phyloP scores from a whole-genome alignment of 1,140 invertebrate species.

The Ceratina japonica region DNA sequence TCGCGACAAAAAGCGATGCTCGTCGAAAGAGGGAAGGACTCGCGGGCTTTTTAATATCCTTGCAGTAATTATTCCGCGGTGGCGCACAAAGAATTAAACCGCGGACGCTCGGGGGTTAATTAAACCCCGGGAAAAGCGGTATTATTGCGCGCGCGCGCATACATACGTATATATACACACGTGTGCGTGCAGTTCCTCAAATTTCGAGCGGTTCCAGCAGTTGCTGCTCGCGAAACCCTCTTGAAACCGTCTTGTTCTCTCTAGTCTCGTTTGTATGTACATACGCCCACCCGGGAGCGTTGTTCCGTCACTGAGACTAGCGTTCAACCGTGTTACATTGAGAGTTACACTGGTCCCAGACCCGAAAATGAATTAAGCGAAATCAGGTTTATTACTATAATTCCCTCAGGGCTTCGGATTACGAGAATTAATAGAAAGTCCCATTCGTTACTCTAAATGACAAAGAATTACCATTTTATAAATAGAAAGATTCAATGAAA shows the following conservation, averaged over 20 bases:
- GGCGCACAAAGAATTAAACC: constrained; percentile 33
- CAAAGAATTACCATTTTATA: too few species aligned
- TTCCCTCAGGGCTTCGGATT: not conserved
- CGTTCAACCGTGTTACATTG: not conserved
- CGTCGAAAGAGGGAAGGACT: not conserved
- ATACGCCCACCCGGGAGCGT: not conserved
- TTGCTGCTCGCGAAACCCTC: not conserved
- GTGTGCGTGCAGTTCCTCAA: constrained; percentile 20
- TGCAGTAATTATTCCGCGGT: constrained; percentile 53
- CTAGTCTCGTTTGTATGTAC: constrained; percentile 3
- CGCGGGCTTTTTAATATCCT: constrained; percentile 54
- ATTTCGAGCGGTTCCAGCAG: constrained; percentile 36
- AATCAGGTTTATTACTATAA: not conserved
- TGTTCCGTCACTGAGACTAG: not conserved
- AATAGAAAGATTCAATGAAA: too few species aligned
- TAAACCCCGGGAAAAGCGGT: constrained; percentile 33
- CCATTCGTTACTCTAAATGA: too few species aligned
- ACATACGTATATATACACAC: constrained; percentile 13
- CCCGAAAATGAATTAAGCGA: not conserved
- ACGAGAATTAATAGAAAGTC: not conserved
- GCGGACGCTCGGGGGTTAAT: constrained; percentile 50
- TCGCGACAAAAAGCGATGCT: constrained; percentile 7
- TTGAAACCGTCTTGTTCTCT: not conserved
- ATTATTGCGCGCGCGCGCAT: constrained; percentile 10
- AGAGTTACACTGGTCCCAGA: not conserved